Base-by-base conservation (phyloP, 2,888 invertebrate species). In the Acleris emargana region DNA sequence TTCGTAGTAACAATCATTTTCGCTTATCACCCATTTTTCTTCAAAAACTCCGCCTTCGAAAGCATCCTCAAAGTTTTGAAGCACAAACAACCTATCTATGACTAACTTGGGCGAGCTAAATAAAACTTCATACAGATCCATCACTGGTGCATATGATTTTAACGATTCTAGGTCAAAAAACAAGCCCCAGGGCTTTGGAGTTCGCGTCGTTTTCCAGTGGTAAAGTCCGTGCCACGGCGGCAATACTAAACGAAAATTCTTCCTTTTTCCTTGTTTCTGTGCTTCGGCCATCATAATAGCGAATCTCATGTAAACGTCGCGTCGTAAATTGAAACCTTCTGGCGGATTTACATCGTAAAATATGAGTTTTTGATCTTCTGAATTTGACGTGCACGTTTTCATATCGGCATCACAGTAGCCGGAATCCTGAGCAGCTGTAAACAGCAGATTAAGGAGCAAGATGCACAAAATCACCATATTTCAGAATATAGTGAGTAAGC, bases 261-360 rank as follows among this genome's bases (percentile, higher is more conserved):
- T 83, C 53, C 89, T 88, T 66, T 83, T 81, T 0, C 87, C 86
- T 13, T 87, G 82, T 64, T 93, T 92, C 66, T 94, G 93, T 61
- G 98, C 91, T 67, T 95, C 94, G 38, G 95, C 93, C 0, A 97
- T 93, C 80, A 99, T 95, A 54, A 97, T 95, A 1, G 99, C 98
- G 76, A 98, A 94, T 73, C 99, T 94, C 93, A 99, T 96, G 79
- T 98, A 99, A 2, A 99, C 99, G 92, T 99, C 99, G 43, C 99
- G 94, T 17, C 99, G 94, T 69, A 99, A 93, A 91, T 99, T 99
- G 81, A 99, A 99, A 0, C 99, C 99, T 93, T 99, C 99, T 0
- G 97, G 96, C 3, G 96, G 96, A 91, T 99, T 99, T 0, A 99
- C 96, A 82, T 99, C 98, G 86, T 99, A 99, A 57, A 99, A 93